Evolutionary conservation across 2,797 vertebrate species (phyloP).

Genomic region (Propithecus perrieri): DNA sequence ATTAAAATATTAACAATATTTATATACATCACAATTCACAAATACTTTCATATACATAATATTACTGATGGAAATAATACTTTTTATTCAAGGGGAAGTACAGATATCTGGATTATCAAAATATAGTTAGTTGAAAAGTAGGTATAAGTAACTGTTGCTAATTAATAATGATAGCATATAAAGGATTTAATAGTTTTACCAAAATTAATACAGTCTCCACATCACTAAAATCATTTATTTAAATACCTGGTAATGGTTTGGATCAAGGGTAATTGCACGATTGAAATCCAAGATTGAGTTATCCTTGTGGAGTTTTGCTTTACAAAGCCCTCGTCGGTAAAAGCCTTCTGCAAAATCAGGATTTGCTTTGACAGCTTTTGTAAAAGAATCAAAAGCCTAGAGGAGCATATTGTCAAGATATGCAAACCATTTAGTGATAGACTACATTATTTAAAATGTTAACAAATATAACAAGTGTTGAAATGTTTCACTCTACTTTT

Average conservation of each 20-base stretch:
- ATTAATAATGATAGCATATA: background rate
- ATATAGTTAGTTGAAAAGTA: conserved; percentile 10
- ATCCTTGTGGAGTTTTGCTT: conserved; percentile 82
- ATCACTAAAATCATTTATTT: background rate
- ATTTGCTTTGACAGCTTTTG: conserved; percentile 82
- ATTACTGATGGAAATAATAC: background rate
- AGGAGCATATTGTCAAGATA: conserved; percentile 59
- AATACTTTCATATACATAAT: background rate
- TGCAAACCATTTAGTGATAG: background rate
- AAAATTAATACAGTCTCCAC: conserved; percentile 45
- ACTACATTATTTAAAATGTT: conserved; percentile 28
- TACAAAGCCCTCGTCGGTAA: conserved; percentile 88
- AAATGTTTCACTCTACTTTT: conserved; percentile 28
- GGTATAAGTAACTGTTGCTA: background rate
- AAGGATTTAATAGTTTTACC: conserved; percentile 3
- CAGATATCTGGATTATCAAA: conserved; percentile 12
- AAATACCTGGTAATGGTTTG: conserved; percentile 88
- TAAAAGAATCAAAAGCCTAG: conserved; percentile 86
- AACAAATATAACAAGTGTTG: background rate
- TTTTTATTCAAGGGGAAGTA: conserved; percentile 42
- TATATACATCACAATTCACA: background rate
- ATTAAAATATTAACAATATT: conserved; percentile 16
- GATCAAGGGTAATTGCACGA: conserved; percentile 84
- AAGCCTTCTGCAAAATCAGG: conserved; percentile 85
- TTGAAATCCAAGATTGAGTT: conserved; percentile 86